A percentile compares a stretch with the other conserved stretches of the same genome.
phyloP scores from a whole-genome alignment of 2,888 invertebrate genomes.

The Brachynemurus nebulosus region DNA sequence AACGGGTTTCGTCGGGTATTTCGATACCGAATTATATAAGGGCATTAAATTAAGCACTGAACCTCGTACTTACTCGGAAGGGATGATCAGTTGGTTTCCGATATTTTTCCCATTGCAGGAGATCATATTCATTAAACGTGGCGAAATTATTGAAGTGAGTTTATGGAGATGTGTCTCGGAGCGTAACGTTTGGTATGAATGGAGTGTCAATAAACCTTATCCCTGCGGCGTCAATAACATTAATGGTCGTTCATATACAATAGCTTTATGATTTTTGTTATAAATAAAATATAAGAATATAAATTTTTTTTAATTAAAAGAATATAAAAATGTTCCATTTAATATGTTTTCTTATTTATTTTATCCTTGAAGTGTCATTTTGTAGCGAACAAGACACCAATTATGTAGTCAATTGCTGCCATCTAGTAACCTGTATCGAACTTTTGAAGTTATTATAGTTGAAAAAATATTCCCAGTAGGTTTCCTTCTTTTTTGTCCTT shows the following conservation, averaged over 20 bases:
- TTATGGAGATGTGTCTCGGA: slow-evolving; percentile 75
- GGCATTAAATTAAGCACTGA: slow-evolving; percentile 78
- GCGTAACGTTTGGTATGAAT: slow-evolving; percentile 93
- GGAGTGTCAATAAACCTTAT: slow-evolving; percentile 57
- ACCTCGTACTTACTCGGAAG: slow-evolving; percentile 74
- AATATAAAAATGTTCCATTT: no score
- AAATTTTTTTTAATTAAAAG: no score
- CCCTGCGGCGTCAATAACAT: slow-evolving; percentile 51
- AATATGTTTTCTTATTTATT: no score
- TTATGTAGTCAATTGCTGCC: no score
- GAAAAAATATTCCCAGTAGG: no score
- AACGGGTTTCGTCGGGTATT: slow-evolving; percentile 94
- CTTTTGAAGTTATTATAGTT: no score
- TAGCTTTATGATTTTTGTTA: slow-evolving; percentile 35
- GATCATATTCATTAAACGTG: slow-evolving; percentile 56
- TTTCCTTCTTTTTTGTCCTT: no score
- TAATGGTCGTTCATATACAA: slow-evolving; percentile 58
- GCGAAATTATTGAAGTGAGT: slow-evolving; percentile 57
- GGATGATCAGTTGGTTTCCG: slow-evolving; percentile 98
- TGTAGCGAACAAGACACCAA: no score
- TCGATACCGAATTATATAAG: slow-evolving; percentile 76
- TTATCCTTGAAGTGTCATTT: no score
- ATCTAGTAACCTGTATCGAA: no score
- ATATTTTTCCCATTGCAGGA: slow-evolving; percentile 84
- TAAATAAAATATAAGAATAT: no score